These are phyloP conservation scores for Holotrichia oblita DNA, from an alignment of 1,140 invertebrate species.

Conservation along the genomic window DNA sequence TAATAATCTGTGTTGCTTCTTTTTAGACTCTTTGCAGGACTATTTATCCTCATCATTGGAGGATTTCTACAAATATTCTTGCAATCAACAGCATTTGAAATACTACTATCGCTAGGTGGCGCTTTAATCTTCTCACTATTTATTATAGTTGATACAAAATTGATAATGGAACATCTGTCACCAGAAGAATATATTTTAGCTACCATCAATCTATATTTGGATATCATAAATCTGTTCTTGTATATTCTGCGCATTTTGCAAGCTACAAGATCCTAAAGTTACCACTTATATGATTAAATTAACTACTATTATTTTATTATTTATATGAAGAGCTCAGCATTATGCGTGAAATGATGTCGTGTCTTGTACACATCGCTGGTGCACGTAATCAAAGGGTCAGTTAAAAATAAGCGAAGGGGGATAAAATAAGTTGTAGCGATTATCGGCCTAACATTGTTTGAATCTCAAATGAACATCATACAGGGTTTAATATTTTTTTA, in stretches of 20 bases:
- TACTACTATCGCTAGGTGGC: slow-evolving; percentile 73
- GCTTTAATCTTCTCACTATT: slow-evolving; percentile 78
- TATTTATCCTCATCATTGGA: slow-evolving; percentile 76
- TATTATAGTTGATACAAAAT: slow-evolving; percentile 74
- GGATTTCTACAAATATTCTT: slow-evolving; percentile 79
- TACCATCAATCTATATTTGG: slow-evolving; percentile 86
- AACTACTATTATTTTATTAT: too few relatives aligned
- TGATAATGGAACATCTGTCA: slow-evolving; percentile 75
- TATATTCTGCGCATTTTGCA: slow-evolving; percentile 80
- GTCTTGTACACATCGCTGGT: too few relatives aligned
- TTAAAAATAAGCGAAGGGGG: too few relatives aligned
- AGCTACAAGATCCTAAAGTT: slow-evolving; percentile 58
- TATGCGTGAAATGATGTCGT: too few relatives aligned
- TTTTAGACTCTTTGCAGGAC: slow-evolving; percentile 74
- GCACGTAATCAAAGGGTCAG: too few relatives aligned
- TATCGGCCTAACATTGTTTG: too few relatives aligned
- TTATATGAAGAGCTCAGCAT: too few relatives aligned
- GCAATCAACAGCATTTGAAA: slow-evolving; percentile 72
- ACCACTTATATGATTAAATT: too few relatives aligned
- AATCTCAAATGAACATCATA: too few relatives aligned
- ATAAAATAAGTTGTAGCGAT: too few relatives aligned
- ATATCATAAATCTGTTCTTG: slow-evolving; percentile 88
- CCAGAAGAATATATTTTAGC: slow-evolving; percentile 81
- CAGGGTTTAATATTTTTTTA: too few relatives aligned
- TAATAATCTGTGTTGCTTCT: slow-evolving; percentile 38